Percentiles rank a stretch among this genome's conserved stretches.
Evolutionary conservation across 2,888 invertebrate species (phyloP).

Genomic region (Apamea monoglypha): DNA sequence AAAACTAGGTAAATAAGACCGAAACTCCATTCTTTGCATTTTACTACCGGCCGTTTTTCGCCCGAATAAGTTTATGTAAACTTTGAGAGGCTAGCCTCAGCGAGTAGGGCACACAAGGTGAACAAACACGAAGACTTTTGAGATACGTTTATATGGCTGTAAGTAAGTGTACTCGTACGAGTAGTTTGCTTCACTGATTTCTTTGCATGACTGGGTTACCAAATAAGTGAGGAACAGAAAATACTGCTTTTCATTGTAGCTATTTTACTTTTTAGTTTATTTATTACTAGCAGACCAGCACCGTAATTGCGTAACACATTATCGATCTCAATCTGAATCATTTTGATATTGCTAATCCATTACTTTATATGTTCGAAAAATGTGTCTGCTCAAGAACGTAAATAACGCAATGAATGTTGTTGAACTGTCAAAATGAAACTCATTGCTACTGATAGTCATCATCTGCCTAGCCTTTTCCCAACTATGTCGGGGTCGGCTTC

Average conservation of each 20-base stretch:
- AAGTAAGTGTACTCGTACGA: conserved; percentile 16
- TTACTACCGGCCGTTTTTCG: conserved; percentile 27
- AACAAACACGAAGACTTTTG: conserved; percentile 20
- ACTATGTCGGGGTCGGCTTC: no score
- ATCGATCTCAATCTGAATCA: no score
- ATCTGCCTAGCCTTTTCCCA: no score
- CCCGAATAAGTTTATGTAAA: conserved; percentile 44
- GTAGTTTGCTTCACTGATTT: not conserved
- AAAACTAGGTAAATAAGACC: conserved; percentile 28
- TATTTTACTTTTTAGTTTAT: not conserved
- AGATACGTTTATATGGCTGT: not conserved
- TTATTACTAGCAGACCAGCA: not conserved
- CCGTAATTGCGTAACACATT: no score
- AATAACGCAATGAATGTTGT: no score
- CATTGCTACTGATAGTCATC: no score
- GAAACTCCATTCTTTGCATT: conserved; percentile 35
- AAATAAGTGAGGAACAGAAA: not conserved
- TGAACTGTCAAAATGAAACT: no score
- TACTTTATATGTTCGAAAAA: no score
- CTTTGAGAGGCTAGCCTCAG: conserved; percentile 21
- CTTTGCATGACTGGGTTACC: not conserved
- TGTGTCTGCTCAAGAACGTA: no score
- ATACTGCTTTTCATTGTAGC: not conserved
- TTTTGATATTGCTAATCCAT: no score
- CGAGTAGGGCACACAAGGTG: conserved; percentile 18